Evolutionary conservation across 92 coral and sea anemone genomes (phyloP).

Genomic region (Palythoa caribaeorum): DNA sequence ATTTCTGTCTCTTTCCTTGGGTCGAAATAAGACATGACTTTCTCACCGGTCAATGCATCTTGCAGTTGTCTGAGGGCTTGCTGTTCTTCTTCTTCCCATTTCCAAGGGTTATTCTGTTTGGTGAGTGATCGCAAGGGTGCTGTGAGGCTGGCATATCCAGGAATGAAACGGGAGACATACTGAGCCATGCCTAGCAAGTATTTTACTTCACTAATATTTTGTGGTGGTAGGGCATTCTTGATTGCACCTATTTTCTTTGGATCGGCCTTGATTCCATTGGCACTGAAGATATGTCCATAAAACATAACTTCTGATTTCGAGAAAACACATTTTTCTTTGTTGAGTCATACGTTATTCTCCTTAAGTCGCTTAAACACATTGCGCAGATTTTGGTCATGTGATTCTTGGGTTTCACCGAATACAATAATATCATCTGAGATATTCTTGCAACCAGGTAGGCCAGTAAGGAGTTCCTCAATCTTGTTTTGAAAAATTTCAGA

Average conservation of each 20-base stretch:
- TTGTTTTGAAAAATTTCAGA: conserved; percentile 80
- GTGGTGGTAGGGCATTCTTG: conserved; percentile 53
- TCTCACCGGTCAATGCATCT: conserved; percentile 63
- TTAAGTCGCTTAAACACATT: conserved; percentile 57
- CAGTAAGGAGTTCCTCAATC: conserved; percentile 72
- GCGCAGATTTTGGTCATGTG: conserved; percentile 69
- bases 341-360: conserved; percentile 66
- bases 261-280: conserved; percentile 44
- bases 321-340: conserved; percentile 67
- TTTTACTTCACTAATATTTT: conserved; percentile 41
- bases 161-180: conserved; percentile 60
- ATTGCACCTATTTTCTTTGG: conserved; percentile 56
- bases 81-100: conserved; percentile 70
- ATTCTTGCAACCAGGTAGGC: conserved; percentile 79
- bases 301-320: conserved; percentile 57
- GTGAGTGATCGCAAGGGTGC: conserved; percentile 68
- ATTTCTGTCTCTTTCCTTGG: conserved; percentile 59
- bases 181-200: conserved; percentile 62
- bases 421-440: conserved; percentile 75
- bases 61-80: conserved; percentile 58
- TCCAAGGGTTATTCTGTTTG: conserved; percentile 64
- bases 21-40: conserved; percentile 66
- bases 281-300: conserved; percentile 56
- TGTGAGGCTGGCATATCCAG: conserved; percentile 62
- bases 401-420: conserved; percentile 65